Conservation (phyloP, 92 coral and sea anemone genomes). For the Isaurus tuberculatus region DNA sequence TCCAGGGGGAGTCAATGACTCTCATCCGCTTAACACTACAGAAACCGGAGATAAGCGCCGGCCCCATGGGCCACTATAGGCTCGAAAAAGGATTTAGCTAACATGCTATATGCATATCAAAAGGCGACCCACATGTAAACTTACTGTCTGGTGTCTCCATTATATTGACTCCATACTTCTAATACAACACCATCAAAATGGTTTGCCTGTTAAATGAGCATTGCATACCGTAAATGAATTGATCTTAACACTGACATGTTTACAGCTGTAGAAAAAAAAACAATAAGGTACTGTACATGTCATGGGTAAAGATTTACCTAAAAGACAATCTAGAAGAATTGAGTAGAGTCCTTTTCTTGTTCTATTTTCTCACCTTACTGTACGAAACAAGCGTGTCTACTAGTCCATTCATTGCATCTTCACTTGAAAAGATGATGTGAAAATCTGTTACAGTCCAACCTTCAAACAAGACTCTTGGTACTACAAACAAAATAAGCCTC, state of each 20-base stretch:
- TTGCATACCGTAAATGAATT: background rate
- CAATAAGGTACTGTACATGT: background rate
- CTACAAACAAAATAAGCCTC: conserved; percentile 48
- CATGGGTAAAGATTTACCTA: background rate
- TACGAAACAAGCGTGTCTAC: conserved; percentile 79
- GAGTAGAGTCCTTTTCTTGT: no score
- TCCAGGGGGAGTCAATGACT: no score
- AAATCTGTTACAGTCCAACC: conserved; percentile 87
- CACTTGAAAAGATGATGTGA: conserved; percentile 88
- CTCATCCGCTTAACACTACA: no score
- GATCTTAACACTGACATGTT: no score
- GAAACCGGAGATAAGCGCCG: no score
- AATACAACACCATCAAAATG: conserved; percentile 90
- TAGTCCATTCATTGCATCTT: conserved; percentile 72
- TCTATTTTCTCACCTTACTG: conserved; percentile 59
- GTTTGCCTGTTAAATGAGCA: conserved; percentile 61
- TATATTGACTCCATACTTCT: conserved; percentile 97
- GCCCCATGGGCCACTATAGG: no score
- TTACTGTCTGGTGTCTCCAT: conserved; percentile 90
- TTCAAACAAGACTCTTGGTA: conserved; percentile 93
- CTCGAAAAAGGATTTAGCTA: no score
- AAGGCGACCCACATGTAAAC: conserved; percentile 9
- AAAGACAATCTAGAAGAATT: background rate
- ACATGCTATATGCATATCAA: no score
- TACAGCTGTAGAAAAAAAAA: no score